Percentiles rank a stretch among this genome's conserved stretches.
phyloP scores from a whole-genome alignment of 2,888 invertebrate species.

The Meliscaeva auricollis region DNA sequence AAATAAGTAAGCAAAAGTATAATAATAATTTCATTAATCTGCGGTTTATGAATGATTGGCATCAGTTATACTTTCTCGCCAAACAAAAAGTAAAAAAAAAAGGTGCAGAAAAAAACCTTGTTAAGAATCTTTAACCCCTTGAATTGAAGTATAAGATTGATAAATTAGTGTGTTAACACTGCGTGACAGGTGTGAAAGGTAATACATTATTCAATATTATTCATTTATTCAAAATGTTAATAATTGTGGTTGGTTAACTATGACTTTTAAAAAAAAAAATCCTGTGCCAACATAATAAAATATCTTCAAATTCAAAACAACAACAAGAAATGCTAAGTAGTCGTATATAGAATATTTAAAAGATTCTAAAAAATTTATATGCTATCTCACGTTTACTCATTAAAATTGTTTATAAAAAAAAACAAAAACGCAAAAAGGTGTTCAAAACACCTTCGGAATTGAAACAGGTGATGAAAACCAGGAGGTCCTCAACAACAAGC shows the following conservation, averaged over 20 bases:
- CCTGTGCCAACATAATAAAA: no score
- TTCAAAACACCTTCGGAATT: not conserved
- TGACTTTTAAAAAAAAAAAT: no score
- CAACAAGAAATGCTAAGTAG: no score
- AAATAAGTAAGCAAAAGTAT: not conserved
- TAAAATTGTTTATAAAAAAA: not conserved
- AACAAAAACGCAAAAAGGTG: not conserved
- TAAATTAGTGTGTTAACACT: slow-evolving; percentile 30
- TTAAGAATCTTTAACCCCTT: not conserved
- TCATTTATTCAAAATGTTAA: slow-evolving; percentile 12
- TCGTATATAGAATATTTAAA: no score
- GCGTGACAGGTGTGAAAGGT: slow-evolving; percentile 35
- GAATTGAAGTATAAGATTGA: not conserved
- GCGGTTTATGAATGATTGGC: slow-evolving; percentile 17
- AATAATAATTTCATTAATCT: slow-evolving; percentile 21
- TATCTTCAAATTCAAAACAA: not conserved
- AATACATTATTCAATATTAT: slow-evolving; percentile 16
- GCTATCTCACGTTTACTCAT: not conserved
- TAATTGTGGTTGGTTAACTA: not conserved
- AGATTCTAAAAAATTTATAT: not conserved
- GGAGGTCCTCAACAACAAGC: not conserved
- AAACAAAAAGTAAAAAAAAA: not conserved
- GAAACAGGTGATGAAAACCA: not conserved
- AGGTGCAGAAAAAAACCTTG: not conserved
- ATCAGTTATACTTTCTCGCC: slow-evolving; percentile 33